phyloP scores from a whole-genome alignment of 2,797 vertebrate genomes.

The Podargus strigoides region DNA sequence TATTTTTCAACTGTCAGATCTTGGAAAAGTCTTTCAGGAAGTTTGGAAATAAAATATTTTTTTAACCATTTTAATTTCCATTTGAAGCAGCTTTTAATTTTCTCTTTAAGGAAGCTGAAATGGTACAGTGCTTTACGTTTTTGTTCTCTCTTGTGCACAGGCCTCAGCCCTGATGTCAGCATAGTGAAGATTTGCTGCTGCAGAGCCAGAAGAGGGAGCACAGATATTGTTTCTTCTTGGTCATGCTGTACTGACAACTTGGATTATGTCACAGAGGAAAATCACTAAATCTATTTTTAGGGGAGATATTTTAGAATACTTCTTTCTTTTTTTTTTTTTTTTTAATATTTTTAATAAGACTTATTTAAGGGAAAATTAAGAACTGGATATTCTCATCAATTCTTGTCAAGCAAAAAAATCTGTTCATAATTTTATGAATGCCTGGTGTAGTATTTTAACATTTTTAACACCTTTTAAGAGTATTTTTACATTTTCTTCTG shows the following conservation, averaged over 20 bases:
- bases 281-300: neutral
- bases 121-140: rapidly evolving
- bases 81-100: neutral
- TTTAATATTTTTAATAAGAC: neutral
- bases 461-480: neutral
- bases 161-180: neutral
- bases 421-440: neutral
- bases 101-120: neutral
- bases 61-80: neutral
- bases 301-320: neutral
- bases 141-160: neutral
- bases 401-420: neutral
- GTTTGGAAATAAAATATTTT: neutral
- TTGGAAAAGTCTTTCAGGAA: neutral
- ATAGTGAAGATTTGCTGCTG: neutral
- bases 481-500: neutral
- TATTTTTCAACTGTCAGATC: neutral
- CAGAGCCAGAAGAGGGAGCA: slow-evolving; percentile 73
- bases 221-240: neutral
- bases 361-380: neutral
- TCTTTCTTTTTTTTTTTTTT: neutral
- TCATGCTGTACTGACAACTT: neutral
- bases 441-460: neutral
- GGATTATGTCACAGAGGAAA: neutral
- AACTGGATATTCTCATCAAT: neutral